Evolutionary conservation across 2,888 invertebrate genomes (phyloP).

Genomic region (Limnephilus marmoratus): DNA sequence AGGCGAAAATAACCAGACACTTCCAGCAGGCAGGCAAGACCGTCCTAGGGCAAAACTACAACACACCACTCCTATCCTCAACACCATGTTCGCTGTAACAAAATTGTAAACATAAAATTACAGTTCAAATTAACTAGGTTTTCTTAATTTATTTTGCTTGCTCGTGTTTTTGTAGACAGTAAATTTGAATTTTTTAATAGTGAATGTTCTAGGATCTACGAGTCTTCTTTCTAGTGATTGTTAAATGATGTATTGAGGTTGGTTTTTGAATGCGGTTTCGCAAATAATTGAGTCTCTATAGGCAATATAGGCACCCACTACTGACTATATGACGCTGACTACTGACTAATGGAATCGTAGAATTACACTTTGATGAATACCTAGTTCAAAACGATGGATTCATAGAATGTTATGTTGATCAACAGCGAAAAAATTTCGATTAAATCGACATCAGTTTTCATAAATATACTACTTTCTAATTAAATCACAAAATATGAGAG

Average conservation of each 20-base stretch:
- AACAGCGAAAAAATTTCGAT: not conserved
- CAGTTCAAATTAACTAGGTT: not conserved
- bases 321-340: not conserved
- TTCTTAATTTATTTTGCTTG: not conserved
- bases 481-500: too few relatives aligned
- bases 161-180: not conserved
- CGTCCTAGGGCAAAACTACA: not conserved
- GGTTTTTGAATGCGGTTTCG: not conserved
- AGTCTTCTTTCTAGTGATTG: not conserved
- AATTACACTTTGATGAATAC: not conserved
- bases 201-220: not conserved
- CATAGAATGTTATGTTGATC: not conserved
- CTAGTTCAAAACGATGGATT: not conserved
- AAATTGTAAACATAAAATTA: not conserved
- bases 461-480: too few relatives aligned
- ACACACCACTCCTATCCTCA: not conserved
- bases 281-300: not conserved
- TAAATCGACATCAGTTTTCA: not conserved
- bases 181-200: not conserved
- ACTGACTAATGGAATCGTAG: not conserved
- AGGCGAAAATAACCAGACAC: constrained; percentile 49
- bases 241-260: not conserved
- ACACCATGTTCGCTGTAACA: not conserved
- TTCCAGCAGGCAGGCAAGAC: not conserved
- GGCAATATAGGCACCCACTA: not conserved